A percentile compares a stretch with the other conserved stretches of the same genome.
These are phyloP conservation scores for Oenanthe oenanthe DNA, from an alignment of 2,113 vertebrate species.

Conservation along the genomic window DNA sequence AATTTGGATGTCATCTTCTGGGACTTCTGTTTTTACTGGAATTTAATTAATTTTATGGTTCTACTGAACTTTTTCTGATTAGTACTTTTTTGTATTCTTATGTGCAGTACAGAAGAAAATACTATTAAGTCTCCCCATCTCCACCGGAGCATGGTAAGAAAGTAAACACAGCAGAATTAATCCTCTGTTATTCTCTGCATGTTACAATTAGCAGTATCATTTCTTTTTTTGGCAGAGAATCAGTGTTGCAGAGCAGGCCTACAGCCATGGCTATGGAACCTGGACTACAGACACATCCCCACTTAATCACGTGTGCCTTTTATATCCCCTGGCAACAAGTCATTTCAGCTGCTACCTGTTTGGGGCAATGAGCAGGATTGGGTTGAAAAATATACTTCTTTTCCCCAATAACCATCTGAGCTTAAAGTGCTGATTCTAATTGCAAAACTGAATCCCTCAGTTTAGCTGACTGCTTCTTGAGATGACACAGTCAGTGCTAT, in stretches of 20 bases:
- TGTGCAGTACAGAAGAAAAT: not conserved
- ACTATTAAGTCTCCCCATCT: not conserved
- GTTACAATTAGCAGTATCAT: accelerated
- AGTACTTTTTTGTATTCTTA: not conserved
- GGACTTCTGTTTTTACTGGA: not conserved
- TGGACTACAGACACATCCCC: not conserved
- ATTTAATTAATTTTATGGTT: not conserved
- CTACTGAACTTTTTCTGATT: not conserved
- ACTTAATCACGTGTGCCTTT: not conserved
- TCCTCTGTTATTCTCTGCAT: not conserved
- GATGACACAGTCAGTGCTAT: accelerated
- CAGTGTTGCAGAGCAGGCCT: not conserved
- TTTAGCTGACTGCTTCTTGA: not conserved
- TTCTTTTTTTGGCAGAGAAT: accelerated
- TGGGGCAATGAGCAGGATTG: not conserved
- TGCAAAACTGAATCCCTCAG: not conserved
- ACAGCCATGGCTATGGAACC: not conserved
- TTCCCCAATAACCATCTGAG: not conserved
- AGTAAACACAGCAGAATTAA: not conserved
- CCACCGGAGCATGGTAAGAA: not conserved
- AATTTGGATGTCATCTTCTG: not conserved
- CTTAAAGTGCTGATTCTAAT: not conserved
- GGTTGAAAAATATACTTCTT: not conserved
- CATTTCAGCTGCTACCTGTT: not conserved
- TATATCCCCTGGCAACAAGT: not conserved